Evolutionary conservation across 2,888 invertebrate genomes (phyloP), one percentile per base, ranked within the genome.

Genomic region (Rotaria macrura): DNA sequence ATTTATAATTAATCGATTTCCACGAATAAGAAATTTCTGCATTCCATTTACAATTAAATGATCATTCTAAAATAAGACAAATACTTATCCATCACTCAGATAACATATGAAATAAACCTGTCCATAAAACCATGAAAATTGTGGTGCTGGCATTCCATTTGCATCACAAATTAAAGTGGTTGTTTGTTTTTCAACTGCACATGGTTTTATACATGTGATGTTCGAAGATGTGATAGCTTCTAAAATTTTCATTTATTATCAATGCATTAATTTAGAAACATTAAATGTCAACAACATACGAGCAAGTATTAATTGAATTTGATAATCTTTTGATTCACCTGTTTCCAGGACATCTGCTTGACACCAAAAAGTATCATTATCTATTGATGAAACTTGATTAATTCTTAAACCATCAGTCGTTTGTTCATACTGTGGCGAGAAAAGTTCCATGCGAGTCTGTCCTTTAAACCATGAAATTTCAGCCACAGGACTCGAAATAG

Each of bases 311-410:
- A 79, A 12, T 43, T 40, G 25, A 79, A 79, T 79, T 43, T 17
- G 25, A 79, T 79, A 79, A 12, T 79, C 79, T 79, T 43, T 79
- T 43, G 79, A 79, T 79, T 79, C 79, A 20, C 79, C 79, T 4
- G 79, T 79, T 79, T 79, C 79, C 25, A 10, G 25, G 5, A 79
- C 79, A 79, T 79, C 79, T n/a, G 79, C 79, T 43, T 79, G 79
- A 79, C 79, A 79, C 79, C 79, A 79, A 79, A 79, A 79, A 43
- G 14, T 43, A 79, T 79, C 79, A 79, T 79, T 79, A n/a, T 79
- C 79, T 14, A 43, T n/a, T 43, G 20, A 79, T 43, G 40, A 40
- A 20, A 79, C 79, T 79, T 14, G 40, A 43, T 79, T 12, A 79
- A 79, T 79, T 79, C n/a, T 40, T n/a, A 79, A 43, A 12, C 79